phyloP scores from a whole-genome alignment of 2,113 vertebrate species.

The human region GRCh38 chr15:37018001-37018500 shows the following conservation, averaged over 20 bases:
- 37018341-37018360: not conserved
- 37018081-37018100: constrained; percentile 24
- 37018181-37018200: not conserved
- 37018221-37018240: not conserved
- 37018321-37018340: not conserved
- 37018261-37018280: not conserved
- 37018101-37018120: not conserved
- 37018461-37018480: constrained; percentile 13
- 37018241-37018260: not conserved
- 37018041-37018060: not conserved
- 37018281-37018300: not conserved
- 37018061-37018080: not conserved
- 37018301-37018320: not conserved
- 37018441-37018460: not conserved
- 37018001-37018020: not conserved
- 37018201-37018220: not conserved
- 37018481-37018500: not conserved
- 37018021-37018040: not conserved
- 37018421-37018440: not conserved
- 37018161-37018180: not conserved
- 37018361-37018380: not conserved
- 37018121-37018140: not conserved
- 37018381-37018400: not conserved
- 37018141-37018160: not conserved
- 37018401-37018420: not conserved